Conservation (phyloP, 2,113 vertebrate species). For the Delphinapterus leucas region DNA sequence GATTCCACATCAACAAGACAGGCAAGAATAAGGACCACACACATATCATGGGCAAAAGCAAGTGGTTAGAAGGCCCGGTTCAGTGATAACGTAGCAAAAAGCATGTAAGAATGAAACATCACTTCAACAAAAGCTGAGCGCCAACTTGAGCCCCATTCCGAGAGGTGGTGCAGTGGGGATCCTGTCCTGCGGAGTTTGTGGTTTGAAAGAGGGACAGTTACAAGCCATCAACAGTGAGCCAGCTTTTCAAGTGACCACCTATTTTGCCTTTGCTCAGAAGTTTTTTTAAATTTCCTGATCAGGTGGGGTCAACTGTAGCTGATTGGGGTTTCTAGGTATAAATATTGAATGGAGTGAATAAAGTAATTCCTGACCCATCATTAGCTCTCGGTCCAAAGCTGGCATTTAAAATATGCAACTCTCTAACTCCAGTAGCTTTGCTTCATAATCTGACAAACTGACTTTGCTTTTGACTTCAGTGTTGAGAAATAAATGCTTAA, state of each 20-base stretch:
- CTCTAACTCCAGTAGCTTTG: background rate
- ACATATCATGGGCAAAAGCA: background rate
- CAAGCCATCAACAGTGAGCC: background rate
- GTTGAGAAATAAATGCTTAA: conserved; percentile 22
- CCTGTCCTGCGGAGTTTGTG: background rate
- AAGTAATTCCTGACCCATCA: background rate
- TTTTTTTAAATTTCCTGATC: background rate
- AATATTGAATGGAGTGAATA: background rate
- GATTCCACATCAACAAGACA: background rate
- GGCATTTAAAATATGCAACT: background rate
- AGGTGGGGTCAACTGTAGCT: background rate
- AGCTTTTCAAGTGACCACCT: background rate
- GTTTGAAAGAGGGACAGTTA: background rate
- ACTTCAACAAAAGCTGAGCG: background rate
- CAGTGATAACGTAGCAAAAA: background rate
- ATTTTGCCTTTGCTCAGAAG: background rate
- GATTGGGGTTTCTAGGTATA: background rate
- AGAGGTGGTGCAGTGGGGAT: background rate
- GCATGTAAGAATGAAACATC: background rate
- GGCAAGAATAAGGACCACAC: background rate
- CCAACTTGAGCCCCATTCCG: background rate
- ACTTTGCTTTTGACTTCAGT: conserved; percentile 37
- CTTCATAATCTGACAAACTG: background rate
- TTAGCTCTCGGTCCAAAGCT: background rate
- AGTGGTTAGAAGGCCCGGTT: background rate